Evolutionary conservation across 2,113 vertebrate species (phyloP).

Genomic region (Blennius ocellaris): DNA sequence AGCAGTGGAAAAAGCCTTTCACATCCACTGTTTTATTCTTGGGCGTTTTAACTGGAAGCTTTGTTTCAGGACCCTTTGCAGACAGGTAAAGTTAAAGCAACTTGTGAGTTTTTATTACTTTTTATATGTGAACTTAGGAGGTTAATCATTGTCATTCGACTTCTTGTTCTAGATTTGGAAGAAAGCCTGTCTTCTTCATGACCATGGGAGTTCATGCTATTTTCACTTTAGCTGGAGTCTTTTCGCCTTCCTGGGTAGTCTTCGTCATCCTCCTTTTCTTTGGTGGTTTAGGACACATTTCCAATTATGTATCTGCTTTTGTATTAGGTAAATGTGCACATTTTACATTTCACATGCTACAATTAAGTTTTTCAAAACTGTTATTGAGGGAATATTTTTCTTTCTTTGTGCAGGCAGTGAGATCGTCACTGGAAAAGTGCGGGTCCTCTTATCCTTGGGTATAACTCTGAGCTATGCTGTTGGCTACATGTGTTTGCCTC

Average conservation of each 20-base stretch:
- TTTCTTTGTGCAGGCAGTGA: constrained; percentile 82
- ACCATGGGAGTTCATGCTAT: constrained; percentile 87
- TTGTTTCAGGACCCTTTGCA: constrained; percentile 89
- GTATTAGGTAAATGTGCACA: constrained; percentile 83
- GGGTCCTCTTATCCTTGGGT: constrained; percentile 85
- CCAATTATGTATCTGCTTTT: constrained; percentile 90
- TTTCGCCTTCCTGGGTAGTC: constrained; percentile 86
- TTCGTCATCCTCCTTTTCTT: constrained; percentile 84
- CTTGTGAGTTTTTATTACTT: neutral
- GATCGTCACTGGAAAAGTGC: constrained; percentile 84
- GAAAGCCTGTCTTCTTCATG: constrained; percentile 88
- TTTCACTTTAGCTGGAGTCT: constrained; percentile 86
- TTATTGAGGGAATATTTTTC: neutral
- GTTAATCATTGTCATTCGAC: neutral
- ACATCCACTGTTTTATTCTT: constrained; percentile 86
- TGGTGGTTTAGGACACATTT: constrained; percentile 88
- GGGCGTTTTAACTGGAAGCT: constrained; percentile 88
- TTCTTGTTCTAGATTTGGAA: constrained; percentile 83
- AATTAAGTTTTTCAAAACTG: too few species aligned
- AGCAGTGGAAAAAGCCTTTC: constrained; percentile 90
- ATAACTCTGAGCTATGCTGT: too few species aligned
- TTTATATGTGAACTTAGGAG: neutral
- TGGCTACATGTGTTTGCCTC: too few species aligned
- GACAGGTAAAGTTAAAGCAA: constrained; percentile 79
- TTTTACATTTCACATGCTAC: neutral